phyloP scores from a whole-genome alignment of 2,113 vertebrate species.

The Rhinopomastus cyanomelas region DNA sequence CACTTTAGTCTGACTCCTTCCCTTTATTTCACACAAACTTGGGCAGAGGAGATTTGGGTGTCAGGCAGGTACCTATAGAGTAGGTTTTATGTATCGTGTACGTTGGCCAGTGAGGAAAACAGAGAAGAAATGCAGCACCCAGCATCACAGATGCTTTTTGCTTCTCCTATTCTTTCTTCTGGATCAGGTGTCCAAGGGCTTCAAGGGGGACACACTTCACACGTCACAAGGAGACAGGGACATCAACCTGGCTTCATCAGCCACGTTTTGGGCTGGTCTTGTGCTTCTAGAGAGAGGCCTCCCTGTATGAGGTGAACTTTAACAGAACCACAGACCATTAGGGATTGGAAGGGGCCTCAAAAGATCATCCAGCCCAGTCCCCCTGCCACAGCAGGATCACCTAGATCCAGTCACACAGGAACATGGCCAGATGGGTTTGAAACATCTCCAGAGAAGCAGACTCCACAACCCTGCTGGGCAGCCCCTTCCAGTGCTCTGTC shows the following conservation, averaged over 20 bases:
- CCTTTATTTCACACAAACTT: neutral
- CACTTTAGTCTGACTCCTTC: neutral
- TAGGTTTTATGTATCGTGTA: neutral
- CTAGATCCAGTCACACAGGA: too few relatives aligned
- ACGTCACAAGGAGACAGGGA: conserved; percentile 3
- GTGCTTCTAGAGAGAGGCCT: conserved; percentile 11
- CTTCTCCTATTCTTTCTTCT: neutral
- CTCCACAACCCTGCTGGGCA: too few relatives aligned
- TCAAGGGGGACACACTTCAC: neutral
- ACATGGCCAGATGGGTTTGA: too few relatives aligned
- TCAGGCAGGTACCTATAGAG: neutral
- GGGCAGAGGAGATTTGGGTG: neutral
- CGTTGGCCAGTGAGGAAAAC: neutral
- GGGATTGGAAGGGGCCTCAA: too few relatives aligned
- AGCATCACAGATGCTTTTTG: neutral
- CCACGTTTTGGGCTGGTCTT: conserved; percentile 23
- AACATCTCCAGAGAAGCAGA: too few relatives aligned
- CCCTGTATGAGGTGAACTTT: neutral
- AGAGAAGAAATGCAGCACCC: neutral
- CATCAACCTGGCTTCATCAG: neutral
- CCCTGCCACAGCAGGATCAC: too few relatives aligned
- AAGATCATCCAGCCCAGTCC: too few relatives aligned
- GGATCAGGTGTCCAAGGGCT: neutral
- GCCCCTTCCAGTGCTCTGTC: too few relatives aligned
- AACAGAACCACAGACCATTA: too few relatives aligned